phyloP scores from a whole-genome alignment of 2,797 vertebrate genomes.

The Sebastes vulpes region DNA sequence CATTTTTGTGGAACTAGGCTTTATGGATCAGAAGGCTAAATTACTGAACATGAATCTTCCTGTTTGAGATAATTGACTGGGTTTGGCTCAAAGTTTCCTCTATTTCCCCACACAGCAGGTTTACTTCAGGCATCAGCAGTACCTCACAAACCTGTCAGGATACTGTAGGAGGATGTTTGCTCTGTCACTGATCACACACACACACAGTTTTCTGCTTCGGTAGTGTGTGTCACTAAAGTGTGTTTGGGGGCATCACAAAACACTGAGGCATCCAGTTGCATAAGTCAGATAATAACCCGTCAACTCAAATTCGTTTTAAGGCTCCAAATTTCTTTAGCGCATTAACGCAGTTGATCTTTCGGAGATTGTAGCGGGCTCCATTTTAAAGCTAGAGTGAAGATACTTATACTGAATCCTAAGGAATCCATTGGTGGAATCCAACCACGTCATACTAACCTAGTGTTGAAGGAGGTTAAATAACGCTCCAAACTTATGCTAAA shows the following conservation, averaged over 20 bases:
- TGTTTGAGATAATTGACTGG: conserved; percentile 15
- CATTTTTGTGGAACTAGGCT: not conserved
- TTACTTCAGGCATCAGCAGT: not conserved
- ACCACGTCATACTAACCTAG: too few relatives aligned
- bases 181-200: not conserved
- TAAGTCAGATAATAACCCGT: not conserved
- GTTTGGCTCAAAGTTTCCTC: conserved; percentile 11
- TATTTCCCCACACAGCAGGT: conserved; percentile 9
- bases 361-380: too few relatives aligned
- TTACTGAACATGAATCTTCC: conserved; percentile 11
- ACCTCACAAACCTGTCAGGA: conserved; percentile 23
- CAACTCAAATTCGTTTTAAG: too few relatives aligned
- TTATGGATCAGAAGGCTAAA: conserved; percentile 28
- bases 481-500: too few relatives aligned
- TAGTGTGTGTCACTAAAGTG: not conserved
- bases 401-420: too few relatives aligned
- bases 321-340: too few relatives aligned
- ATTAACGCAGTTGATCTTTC: too few relatives aligned
- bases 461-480: too few relatives aligned
- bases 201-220: not conserved
- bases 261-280: not conserved
- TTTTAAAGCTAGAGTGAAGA: too few relatives aligned
- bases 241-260: not conserved
- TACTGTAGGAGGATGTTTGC: not conserved
- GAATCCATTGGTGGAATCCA: too few relatives aligned